Conservation (phyloP, 2,113 vertebrate genomes). For the Cariama cristata region DNA sequence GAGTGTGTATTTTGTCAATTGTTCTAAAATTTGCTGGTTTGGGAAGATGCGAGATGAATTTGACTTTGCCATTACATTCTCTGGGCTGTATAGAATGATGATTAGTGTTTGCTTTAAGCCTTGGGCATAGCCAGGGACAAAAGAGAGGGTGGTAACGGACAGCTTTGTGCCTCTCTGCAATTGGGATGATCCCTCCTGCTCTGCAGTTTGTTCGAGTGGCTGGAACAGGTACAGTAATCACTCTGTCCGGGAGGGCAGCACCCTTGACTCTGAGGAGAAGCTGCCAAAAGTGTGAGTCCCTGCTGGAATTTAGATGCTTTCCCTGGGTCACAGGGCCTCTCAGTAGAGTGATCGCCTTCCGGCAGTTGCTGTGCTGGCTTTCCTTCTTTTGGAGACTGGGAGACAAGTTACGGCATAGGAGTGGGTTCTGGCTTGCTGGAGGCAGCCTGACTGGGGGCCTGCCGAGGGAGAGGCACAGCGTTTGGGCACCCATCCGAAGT, state of each 20-base stretch:
- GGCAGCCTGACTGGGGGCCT: neutral
- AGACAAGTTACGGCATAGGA: neutral
- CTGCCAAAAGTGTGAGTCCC: neutral
- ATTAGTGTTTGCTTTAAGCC: neutral
- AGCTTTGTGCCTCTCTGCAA: neutral
- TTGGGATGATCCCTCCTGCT: neutral
- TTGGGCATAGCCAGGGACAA: neutral
- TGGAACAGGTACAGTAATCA: neutral
- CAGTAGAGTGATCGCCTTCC: rapidly evolving
- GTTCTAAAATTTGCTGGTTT: neutral
- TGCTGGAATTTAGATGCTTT: neutral
- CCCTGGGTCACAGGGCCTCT: neutral
- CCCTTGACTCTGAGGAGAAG: neutral
- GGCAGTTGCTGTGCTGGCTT: neutral
- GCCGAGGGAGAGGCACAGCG: neutral
- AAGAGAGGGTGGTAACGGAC: neutral
- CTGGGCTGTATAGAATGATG: neutral
- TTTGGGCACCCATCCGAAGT: neutral
- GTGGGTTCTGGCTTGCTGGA: neutral
- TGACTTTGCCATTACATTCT: neutral
- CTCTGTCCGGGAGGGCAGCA: neutral
- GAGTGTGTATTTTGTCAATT: neutral
- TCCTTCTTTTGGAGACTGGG: neutral
- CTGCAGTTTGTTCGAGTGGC: neutral
- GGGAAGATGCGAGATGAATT: neutral